Evolutionary conservation across 1,140 invertebrate genomes (phyloP).

Genomic region (Diachasma alloeum): DNA sequence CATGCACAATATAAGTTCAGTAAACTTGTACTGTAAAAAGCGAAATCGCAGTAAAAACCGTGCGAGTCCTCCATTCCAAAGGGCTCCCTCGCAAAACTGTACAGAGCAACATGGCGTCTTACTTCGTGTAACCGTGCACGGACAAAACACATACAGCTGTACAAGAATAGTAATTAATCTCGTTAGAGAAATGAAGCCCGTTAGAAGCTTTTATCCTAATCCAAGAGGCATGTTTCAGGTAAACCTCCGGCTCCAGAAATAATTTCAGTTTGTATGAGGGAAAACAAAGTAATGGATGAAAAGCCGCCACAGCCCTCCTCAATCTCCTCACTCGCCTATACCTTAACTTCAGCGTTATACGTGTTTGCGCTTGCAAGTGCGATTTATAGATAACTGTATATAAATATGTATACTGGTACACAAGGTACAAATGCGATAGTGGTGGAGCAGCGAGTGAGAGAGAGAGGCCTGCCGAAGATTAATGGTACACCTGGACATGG

Average conservation of each 20-base stretch:
- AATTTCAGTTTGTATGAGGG: slow-evolving; percentile 2
- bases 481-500: slow-evolving; percentile 49
- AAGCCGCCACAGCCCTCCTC: not conserved
- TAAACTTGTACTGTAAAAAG: too few relatives aligned
- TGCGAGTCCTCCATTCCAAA: too few relatives aligned
- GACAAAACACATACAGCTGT: not conserved
- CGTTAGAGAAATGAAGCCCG: slow-evolving; percentile 13
- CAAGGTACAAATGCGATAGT: not conserved
- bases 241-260: not conserved
- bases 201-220: slow-evolving; percentile 17
- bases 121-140: not conserved
- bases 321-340: slow-evolving; percentile 9
- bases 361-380: not conserved
- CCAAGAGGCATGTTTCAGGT: not conserved
- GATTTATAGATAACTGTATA: slow-evolving; percentile 4
- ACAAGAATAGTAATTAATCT: slow-evolving; percentile 13
- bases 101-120: not conserved
- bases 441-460: not conserved
- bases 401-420: not conserved
- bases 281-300: not conserved
- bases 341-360: not conserved
- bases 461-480: slow-evolving; percentile 48
- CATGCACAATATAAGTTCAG: too few relatives aligned
- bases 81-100: not conserved
- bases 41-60: too few relatives aligned